phyloP scores from a whole-genome alignment of 2,888 invertebrate genomes.

The Volucella bombylans region DNA sequence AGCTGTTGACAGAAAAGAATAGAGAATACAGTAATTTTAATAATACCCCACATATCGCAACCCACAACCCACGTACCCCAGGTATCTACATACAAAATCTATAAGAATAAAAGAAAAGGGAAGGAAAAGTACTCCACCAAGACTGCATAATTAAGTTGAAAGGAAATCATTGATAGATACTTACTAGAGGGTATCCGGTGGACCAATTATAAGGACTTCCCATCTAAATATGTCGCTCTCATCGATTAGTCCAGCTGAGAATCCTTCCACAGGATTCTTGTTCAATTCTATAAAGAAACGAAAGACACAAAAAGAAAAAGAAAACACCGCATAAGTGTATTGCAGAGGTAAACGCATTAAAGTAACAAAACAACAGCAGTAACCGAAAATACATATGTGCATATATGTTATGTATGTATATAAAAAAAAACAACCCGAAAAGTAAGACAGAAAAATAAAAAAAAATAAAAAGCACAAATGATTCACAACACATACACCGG shows the following conservation, averaged over 20 bases:
- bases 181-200: slow-evolving; percentile 99
- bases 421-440: slow-evolving; percentile 28
- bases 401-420: no score
- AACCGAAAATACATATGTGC: background rate
- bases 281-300: slow-evolving; percentile 92
- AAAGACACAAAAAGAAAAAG: slow-evolving; percentile 14
- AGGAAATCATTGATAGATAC: slow-evolving; percentile 83
- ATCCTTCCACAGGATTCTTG: slow-evolving; percentile 99
- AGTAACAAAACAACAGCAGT: slow-evolving; percentile 38
- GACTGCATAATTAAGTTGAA: slow-evolving; percentile 12
- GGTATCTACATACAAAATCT: no score
- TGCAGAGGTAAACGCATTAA: slow-evolving; percentile 25
- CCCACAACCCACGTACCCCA: no score
- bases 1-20: slow-evolving; percentile 8
- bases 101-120: slow-evolving; percentile 1
- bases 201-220: slow-evolving; percentile 99
- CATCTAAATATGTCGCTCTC: slow-evolving; percentile 99
- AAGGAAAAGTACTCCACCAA: slow-evolving; percentile 5
- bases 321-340: slow-evolving; percentile 55
- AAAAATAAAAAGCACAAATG: slow-evolving; percentile 33
- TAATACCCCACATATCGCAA: no score
- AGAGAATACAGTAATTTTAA: background rate
- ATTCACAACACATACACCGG: slow-evolving; percentile 50
- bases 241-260: slow-evolving; percentile 99
- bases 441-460: slow-evolving; percentile 26